Evolutionary conservation across 2,888 invertebrate species (phyloP).

Genomic region (Epirrita christyi): DNA sequence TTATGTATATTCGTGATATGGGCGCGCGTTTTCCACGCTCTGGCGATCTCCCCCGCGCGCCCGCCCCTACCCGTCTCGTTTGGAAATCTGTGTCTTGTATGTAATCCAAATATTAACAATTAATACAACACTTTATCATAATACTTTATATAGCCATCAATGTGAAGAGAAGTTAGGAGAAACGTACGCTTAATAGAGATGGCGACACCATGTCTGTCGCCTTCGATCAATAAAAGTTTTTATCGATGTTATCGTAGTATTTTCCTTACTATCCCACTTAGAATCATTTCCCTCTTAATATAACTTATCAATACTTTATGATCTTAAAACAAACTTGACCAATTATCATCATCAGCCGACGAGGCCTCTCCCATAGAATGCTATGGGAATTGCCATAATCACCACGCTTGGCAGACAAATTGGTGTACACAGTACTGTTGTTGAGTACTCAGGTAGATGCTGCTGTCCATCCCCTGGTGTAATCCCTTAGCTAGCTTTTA

Average conservation of each 20-base stretch:
- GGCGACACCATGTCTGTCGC: conserved; percentile 67
- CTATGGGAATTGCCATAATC: too few species aligned
- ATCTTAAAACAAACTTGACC: background rate
- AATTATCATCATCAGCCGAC: too few species aligned
- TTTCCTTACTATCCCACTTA: conserved; percentile 30
- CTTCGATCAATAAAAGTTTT: conserved; percentile 82
- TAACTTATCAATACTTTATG: background rate
- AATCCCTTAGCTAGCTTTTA: too few species aligned
- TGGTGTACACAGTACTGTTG: too few species aligned
- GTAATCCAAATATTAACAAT: conserved; percentile 73
- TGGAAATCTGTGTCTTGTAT: conserved; percentile 78
- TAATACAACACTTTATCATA: conserved; percentile 68
- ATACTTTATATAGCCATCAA: conserved; percentile 69
- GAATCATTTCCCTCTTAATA: conserved; percentile 2
- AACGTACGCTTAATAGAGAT: conserved; percentile 81
- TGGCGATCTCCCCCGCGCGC: conserved; percentile 63
- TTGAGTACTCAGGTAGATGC: too few species aligned
- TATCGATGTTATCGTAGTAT: conserved; percentile 75
- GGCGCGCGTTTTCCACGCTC: conserved; percentile 76
- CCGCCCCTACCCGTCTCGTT: conserved; percentile 72
- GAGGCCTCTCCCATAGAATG: too few species aligned
- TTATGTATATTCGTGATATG: conserved; percentile 74
- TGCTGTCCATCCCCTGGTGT: too few species aligned
- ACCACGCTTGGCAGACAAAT: too few species aligned
- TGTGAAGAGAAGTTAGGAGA: conserved; percentile 74